Evolutionary conservation across 2,113 vertebrate species (phyloP).

Genomic region (Amphilophus citrinellus): DNA sequence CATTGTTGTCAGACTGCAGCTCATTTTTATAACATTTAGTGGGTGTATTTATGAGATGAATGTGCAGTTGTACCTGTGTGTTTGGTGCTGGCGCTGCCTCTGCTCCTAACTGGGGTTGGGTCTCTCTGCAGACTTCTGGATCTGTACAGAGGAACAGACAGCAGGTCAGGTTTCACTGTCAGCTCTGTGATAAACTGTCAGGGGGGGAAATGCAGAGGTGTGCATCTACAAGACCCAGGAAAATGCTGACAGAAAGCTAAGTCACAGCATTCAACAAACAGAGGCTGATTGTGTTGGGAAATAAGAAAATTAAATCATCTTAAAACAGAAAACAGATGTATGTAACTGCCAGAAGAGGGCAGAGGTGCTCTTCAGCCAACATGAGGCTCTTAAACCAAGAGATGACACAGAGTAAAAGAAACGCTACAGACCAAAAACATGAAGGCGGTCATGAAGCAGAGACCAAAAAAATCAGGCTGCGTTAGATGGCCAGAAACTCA

Average conservation of each 20-base stretch:
- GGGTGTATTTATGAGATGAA: not conserved
- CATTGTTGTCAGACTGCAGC: not conserved
- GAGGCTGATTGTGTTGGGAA: not conserved
- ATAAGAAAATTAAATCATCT: not conserved
- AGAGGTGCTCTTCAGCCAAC: conserved; percentile 15
- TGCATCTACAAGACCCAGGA: not conserved
- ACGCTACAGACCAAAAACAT: conserved; percentile 40
- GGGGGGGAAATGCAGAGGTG: not conserved
- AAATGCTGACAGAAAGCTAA: not conserved
- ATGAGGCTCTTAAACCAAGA: conserved; percentile 6
- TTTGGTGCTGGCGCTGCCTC: not conserved
- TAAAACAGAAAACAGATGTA: not conserved
- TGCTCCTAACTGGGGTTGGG: conserved; percentile 78
- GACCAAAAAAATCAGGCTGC: conserved; percentile 35
- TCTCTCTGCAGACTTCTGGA: conserved; percentile 82
- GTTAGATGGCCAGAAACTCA: conserved; percentile 25
- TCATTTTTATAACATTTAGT: accelerated
- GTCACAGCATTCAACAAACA: not conserved
- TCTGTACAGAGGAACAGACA: conserved; percentile 61
- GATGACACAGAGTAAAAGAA: conserved; percentile 24
- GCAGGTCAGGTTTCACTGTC: not conserved
- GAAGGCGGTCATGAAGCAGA: conserved; percentile 36
- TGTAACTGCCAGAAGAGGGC: conserved; percentile 52
- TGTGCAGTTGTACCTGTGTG: conserved; percentile 52
- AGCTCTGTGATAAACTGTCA: not conserved